Conservation (phyloP, 2,888 invertebrate genomes). For the Ecliptopera silaceata region DNA sequence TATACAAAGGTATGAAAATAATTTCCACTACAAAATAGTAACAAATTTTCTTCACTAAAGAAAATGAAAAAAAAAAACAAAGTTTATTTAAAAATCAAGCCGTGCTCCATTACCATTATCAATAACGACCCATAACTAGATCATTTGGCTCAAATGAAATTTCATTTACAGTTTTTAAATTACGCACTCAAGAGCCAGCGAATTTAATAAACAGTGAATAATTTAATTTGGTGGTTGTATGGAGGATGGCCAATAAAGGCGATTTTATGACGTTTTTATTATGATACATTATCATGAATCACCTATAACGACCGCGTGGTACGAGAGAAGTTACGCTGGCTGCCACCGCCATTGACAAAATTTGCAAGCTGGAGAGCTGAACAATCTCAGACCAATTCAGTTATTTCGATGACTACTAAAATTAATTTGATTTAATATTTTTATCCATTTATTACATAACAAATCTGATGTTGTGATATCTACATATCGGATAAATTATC, state of each 20-base stretch:
- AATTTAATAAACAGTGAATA: constrained; percentile 79
- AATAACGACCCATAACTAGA: constrained; percentile 30
- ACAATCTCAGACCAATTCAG: no score
- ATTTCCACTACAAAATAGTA: no score
- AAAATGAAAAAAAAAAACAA: no score
- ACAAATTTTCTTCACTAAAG: no score
- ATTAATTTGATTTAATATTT: no score
- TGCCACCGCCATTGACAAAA: constrained; percentile 54
- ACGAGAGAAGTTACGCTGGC: constrained; percentile 58
- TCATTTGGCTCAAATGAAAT: constrained; percentile 64
- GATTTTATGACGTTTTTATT: constrained; percentile 80
- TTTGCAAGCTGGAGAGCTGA: constrained; percentile 18
- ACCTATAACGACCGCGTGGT: constrained; percentile 63
- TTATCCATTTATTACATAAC: no score
- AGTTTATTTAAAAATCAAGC: constrained; percentile 9
- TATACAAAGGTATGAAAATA: background rate
- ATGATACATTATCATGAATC: constrained; percentile 80
- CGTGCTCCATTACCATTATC: constrained; percentile 7
- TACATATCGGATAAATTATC: no score
- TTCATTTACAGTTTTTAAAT: constrained; percentile 65
- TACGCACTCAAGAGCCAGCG: constrained; percentile 67
- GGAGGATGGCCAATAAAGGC: constrained; percentile 78
- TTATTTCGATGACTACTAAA: no score
- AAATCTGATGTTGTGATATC: no score
- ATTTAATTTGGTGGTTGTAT: constrained; percentile 76